Conservation (phyloP, 1,140 invertebrate species). For the Megathymus violae region DNA sequence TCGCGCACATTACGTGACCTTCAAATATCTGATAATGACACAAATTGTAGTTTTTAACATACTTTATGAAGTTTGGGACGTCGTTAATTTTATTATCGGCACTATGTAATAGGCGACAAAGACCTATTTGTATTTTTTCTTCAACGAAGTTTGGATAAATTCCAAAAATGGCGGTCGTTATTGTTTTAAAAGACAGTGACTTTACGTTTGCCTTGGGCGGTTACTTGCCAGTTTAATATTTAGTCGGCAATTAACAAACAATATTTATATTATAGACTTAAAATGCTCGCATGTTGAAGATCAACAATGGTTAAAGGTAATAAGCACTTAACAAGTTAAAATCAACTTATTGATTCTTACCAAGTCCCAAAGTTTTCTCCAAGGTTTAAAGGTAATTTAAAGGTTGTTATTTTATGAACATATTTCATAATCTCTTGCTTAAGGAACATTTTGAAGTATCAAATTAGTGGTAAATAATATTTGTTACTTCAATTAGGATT, state of each 20-base stretch:
- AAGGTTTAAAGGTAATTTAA: no score
- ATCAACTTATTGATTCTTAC: no score
- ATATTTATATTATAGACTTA: not conserved
- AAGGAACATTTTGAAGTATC: no score
- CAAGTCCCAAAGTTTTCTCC: no score
- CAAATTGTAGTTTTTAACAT: conserved; percentile 12
- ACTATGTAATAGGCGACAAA: not conserved
- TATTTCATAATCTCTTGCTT: no score
- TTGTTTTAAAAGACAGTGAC: no score
- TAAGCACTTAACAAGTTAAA: no score
- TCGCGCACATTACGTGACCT: not conserved
- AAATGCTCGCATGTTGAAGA: not conserved
- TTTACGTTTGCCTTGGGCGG: not conserved
- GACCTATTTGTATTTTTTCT: not conserved
- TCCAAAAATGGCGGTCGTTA: no score
- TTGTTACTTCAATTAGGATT: no score
- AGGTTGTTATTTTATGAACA: no score
- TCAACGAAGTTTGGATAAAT: not conserved
- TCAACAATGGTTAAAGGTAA: no score
- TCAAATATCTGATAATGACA: conserved; percentile 19
- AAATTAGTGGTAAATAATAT: no score
- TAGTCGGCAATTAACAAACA: not conserved
- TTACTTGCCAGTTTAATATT: not conserved
- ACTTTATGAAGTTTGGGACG: conserved; percentile 7
- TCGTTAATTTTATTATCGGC: not conserved